A percentile compares a stretch with the other conserved stretches of the same genome.
Evolutionary conservation across 2,113 vertebrate genomes (phyloP).

Genomic region (Oenanthe melanoleuca): DNA sequence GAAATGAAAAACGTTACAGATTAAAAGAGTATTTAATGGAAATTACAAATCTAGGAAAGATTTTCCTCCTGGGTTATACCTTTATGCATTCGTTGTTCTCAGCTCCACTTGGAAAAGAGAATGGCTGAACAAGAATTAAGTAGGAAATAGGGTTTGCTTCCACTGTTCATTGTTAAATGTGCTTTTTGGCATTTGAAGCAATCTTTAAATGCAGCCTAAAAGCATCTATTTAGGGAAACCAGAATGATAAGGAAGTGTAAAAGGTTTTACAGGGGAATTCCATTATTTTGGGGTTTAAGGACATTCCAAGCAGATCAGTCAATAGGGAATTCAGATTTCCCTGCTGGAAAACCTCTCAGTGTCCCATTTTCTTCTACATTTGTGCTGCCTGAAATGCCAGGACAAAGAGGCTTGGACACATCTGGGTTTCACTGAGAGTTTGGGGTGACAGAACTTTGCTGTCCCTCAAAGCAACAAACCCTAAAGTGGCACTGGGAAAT

Average conservation of each 20-base stretch:
- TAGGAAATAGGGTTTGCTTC: not conserved
- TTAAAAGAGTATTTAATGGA: not conserved
- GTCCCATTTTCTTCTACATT: not conserved
- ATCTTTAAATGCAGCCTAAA: not conserved
- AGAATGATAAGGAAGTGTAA: not conserved
- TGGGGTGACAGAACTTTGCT: not conserved
- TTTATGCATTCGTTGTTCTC: not conserved
- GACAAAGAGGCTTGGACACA: not conserved
- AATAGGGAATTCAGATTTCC: not conserved
- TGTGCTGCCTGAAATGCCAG: not conserved
- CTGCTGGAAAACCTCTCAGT: not conserved
- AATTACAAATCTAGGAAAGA: not conserved
- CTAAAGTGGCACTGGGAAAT: not conserved
- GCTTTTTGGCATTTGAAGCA: not conserved
- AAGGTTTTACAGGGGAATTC: not conserved
- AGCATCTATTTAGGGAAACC: not conserved
- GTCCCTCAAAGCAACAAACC: not conserved
- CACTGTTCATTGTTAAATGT: not conserved
- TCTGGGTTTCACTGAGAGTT: rapidly evolving
- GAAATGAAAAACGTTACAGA: not conserved
- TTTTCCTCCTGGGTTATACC: not conserved
- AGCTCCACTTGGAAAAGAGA: not conserved
- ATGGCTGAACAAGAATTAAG: not conserved
- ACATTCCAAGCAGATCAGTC: not conserved
- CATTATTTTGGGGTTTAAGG: not conserved